Conservation (phyloP, 2,888 invertebrate genomes). For the Bellardia bayeri region DNA sequence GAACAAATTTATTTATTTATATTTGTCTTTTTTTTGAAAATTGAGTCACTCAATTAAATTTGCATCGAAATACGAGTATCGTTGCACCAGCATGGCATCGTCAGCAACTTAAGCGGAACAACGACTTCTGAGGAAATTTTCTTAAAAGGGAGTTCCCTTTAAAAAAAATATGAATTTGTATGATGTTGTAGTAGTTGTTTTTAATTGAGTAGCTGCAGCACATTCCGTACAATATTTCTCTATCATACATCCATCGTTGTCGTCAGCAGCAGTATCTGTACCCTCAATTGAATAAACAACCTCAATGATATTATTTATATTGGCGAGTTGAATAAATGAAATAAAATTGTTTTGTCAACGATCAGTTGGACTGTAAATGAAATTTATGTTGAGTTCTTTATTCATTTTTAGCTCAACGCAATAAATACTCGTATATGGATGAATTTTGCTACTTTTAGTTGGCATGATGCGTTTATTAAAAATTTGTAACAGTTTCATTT, state of each 20-base stretch:
- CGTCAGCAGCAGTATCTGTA: conserved; percentile 1
- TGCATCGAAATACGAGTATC: conserved; percentile 36
- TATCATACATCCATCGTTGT: not conserved
- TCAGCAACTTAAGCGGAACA: conserved; percentile 12
- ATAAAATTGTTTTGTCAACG: conserved; percentile 64
- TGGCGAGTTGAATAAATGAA: conserved; percentile 54
- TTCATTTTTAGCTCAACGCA: not conserved
- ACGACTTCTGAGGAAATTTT: conserved; percentile 36
- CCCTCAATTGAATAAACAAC: conserved; percentile 45
- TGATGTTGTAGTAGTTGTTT: conserved; percentile 46
- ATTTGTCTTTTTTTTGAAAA: not conserved
- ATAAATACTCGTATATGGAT: not conserved
- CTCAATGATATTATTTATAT: conserved; percentile 47
- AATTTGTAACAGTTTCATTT: conserved; percentile 1
- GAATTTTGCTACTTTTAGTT: not conserved
- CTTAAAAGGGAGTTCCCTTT: conserved; percentile 33
- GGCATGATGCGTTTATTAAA: not conserved
- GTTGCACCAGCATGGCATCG: conserved; percentile 20
- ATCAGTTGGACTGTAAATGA: conserved; percentile 54
- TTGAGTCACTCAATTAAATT: conserved; percentile 58
- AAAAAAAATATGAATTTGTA: conserved; percentile 28
- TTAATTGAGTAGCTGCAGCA: conserved; percentile 60
- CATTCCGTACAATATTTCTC: conserved; percentile 21
- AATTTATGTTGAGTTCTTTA: conserved; percentile 40
- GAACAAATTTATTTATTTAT: not conserved